Conservation (phyloP, 1,140 invertebrate species). For the Prorops nasuta region DNA sequence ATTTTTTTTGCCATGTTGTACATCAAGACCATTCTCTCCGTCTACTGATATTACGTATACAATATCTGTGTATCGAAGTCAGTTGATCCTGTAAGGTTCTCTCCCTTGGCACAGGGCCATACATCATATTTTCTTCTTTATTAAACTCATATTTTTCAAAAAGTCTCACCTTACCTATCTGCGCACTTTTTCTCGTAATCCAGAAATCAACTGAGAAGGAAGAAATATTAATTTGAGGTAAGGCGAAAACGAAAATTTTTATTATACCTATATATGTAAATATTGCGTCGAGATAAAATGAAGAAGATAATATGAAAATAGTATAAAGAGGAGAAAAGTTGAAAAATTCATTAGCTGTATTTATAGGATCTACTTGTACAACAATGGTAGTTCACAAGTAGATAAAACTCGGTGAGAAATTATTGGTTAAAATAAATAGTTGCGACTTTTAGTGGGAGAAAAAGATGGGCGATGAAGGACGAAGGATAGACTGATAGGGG, state of each 20-base stretch:
- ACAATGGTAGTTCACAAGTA: too few species aligned
- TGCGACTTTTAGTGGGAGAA: background rate
- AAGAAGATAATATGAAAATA: too few species aligned
- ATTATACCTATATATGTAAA: too few species aligned
- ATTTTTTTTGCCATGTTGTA: slow-evolving; percentile 22
- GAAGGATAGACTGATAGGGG: background rate
- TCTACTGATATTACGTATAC: slow-evolving; percentile 37
- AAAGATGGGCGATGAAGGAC: too few species aligned
- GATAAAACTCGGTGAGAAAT: too few species aligned
- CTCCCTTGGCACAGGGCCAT: slow-evolving; percentile 36
- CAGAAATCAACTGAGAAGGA: slow-evolving; percentile 38
- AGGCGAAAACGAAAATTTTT: background rate
- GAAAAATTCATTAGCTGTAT: too few species aligned
- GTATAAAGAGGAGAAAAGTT: too few species aligned
- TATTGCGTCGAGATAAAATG: too few species aligned
- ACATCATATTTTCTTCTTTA: slow-evolving; percentile 53
- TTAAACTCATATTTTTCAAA: slow-evolving; percentile 55
- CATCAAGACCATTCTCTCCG: slow-evolving; percentile 25
- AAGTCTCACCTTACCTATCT: slow-evolving; percentile 32
- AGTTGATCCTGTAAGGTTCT: slow-evolving; percentile 41
- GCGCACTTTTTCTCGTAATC: slow-evolving; percentile 21
- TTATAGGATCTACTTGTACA: too few species aligned
- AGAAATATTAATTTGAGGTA: background rate
- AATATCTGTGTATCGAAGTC: slow-evolving; percentile 49
- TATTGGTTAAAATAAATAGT: too few species aligned